These are phyloP conservation scores for Papilio polytes DNA, from an alignment of 1,140 invertebrate genomes.

Conservation along the genomic window DNA sequence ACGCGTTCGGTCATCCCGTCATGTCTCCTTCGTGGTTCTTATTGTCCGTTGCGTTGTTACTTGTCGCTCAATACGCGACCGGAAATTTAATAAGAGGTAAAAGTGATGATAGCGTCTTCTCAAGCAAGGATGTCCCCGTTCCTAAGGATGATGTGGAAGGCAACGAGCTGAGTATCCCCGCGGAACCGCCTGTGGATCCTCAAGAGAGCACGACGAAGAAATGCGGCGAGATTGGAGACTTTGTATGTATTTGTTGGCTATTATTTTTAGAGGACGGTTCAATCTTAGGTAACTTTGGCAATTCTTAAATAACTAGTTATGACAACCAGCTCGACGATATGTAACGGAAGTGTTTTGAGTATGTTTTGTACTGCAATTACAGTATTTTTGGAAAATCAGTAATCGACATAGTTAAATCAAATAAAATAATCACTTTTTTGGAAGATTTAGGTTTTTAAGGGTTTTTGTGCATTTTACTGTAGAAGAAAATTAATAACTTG, in stretches of 20 bases:
- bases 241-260: conserved; percentile 56
- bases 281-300: not conserved
- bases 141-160: conserved; percentile 44
- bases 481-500: no score
- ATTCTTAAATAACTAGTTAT: no score
- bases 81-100: conserved; percentile 51
- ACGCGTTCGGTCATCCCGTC: conserved; percentile 42
- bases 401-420: no score
- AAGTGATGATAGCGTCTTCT: conserved; percentile 41
- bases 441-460: no score
- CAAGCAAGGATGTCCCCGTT: conserved; percentile 47
- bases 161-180: conserved; percentile 43
- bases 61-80: conserved; percentile 41
- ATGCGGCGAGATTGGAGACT: conserved; percentile 62
- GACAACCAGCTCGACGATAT: no score
- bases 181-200: conserved; percentile 15
- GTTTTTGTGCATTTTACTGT: no score
- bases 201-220: conserved; percentile 41
- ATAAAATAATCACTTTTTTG: no score
- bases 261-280: not conserved
- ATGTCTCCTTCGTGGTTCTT: conserved; percentile 53
- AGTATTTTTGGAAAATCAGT: no score
- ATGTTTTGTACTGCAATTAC: no score
- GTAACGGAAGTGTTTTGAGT: no score
- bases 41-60: conserved; percentile 47